Percentiles rank a stretch among this genome's conserved stretches.
Evolutionary conservation across 2,797 vertebrate species (phyloP).

Genomic region (Sebastes reedi): DNA sequence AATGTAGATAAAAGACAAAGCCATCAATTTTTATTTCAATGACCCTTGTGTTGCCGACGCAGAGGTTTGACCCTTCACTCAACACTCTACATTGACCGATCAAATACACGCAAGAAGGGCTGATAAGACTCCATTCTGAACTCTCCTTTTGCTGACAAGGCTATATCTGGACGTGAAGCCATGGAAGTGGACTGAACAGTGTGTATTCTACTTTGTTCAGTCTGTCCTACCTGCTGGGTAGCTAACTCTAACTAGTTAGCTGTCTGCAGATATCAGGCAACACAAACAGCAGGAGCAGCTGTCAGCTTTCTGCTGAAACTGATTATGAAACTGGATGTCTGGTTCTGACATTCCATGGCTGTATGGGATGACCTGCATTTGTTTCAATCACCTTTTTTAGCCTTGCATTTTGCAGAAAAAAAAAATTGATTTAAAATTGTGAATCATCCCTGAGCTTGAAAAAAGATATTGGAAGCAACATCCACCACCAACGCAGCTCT

Average conservation of each 20-base stretch:
- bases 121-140: background rate
- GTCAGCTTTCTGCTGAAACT: background rate
- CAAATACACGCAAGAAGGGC: background rate
- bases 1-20: background rate
- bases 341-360: background rate
- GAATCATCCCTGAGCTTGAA: background rate
- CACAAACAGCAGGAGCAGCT: background rate
- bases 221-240: background rate
- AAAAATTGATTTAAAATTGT: background rate
- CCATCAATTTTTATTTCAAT: background rate
- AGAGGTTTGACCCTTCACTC: background rate
- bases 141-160: background rate
- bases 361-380: background rate
- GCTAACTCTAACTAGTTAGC: background rate
- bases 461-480: background rate
- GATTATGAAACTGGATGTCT: background rate
- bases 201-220: background rate
- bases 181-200: background rate
- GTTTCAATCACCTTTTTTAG: background rate
- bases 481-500: background rate
- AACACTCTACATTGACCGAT: background rate
- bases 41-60: accelerated
- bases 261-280: background rate
- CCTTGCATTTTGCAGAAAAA: background rate
- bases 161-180: background rate